Conservation (phyloP, 2,888 invertebrate species). For the Hymenopus coronatus region DNA sequence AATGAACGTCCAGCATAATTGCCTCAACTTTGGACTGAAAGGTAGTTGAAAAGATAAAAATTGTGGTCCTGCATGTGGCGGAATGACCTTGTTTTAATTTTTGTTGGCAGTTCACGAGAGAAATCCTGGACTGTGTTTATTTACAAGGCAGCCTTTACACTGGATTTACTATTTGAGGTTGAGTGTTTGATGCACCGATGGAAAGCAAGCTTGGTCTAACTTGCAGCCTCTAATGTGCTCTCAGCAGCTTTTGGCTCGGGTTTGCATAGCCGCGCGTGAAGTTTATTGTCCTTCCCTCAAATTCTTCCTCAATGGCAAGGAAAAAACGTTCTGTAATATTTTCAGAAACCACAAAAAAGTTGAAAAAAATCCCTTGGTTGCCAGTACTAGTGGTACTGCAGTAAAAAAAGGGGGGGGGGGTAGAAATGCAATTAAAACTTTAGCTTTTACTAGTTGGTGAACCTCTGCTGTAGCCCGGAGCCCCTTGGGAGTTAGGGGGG, state of each 20-base stretch:
- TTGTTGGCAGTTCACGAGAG: neutral
- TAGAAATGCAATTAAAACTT: slow-evolving; percentile 27
- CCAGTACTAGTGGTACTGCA: neutral
- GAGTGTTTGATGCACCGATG: neutral
- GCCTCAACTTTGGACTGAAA: too few relatives aligned
- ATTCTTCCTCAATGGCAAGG: neutral
- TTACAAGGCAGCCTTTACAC: neutral
- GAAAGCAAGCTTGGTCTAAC: neutral
- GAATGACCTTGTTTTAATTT: neutral
- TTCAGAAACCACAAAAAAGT: neutral
- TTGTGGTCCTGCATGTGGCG: neutral
- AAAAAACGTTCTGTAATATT: neutral
- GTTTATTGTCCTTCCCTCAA: neutral
- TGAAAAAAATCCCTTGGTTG: neutral
- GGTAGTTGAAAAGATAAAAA: too few relatives aligned
- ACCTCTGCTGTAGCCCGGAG: neutral
- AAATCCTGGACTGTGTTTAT: neutral
- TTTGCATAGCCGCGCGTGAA: neutral
- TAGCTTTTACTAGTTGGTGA: slow-evolving; percentile 22
- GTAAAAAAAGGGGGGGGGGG: slow-evolving; percentile 1
- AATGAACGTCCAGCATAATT: too few relatives aligned
- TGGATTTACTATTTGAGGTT: neutral
- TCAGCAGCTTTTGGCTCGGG: neutral
- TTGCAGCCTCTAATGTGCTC: neutral
- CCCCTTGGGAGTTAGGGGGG: neutral